Base-by-base conservation (phyloP, 2,888 invertebrate genomes). In the Melolontha melolontha region DNA sequence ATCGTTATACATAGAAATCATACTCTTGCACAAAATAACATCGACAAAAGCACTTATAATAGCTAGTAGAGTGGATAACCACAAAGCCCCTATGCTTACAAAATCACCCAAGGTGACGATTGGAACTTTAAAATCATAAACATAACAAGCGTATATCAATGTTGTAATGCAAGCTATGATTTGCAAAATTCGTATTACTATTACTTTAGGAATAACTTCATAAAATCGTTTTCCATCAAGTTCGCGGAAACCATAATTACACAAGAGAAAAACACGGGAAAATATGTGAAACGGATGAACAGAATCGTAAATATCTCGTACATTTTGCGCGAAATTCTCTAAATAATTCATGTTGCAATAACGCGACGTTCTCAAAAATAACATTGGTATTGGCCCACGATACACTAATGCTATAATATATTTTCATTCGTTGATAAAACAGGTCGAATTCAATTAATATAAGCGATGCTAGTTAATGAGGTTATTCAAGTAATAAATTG, bases 1-100 rank as follows among this genome's bases (percentile, higher is more conserved):
- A 39, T 70, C 72, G 52, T 73, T 70, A 64, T 75, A 75, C 2
- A 72, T 72, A 39, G 71, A 59, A 12, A 76, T 67, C 1, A 77
- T 67, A 66, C 75, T 76, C 29, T 69, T 64, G 4, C 34, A 10
- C 1, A 73, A 74, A 59, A 73, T 75, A 16, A 77, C 64, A 39
- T 70, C 70, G 10, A 70, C 72, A 10, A 50, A 11, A 1, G 34
- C 6, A 10, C 10, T 34, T 5, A 34, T 34, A 34, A 34, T 34
- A 6, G 22, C 0, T 6, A 17, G 6, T 22, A 2, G 0, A 17
- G n/a, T 7, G 17, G 29, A 6, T n/a, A 51, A 1, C 51, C 51
- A 17, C 17, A 17, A 7, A 17, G 22, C 2, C 1, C 8, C 5
- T 17, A 16, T 17, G 5, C 8, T 8, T n/a, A 14, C 1, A 2